phyloP scores from a whole-genome alignment of 2,888 invertebrate species.

The Andrena fulva region DNA sequence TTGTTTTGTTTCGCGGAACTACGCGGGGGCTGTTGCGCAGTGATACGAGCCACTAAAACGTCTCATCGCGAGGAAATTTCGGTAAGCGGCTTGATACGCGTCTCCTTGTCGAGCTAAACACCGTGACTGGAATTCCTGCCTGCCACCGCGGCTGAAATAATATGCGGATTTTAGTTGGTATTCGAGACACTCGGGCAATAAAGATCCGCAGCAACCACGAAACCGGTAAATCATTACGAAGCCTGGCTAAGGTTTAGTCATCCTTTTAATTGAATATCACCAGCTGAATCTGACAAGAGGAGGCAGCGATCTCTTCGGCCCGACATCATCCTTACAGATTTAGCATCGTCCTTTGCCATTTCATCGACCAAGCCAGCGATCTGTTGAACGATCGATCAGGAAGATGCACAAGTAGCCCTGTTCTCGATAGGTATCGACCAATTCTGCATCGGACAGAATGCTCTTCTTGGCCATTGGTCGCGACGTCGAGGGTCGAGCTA shows the following conservation, averaged over 20 bases:
- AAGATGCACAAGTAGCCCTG: neutral
- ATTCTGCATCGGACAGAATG: slow-evolving; percentile 30
- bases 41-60: slow-evolving; percentile 42
- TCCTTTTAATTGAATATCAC: neutral
- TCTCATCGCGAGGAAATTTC: slow-evolving; percentile 60
- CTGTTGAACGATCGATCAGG: neutral
- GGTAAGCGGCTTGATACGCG: slow-evolving; percentile 54
- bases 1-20: slow-evolving; percentile 61
- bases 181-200: neutral
- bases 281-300: neutral
- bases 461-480: slow-evolving; percentile 4
- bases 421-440: slow-evolving; percentile 19
- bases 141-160: neutral
- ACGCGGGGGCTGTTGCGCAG: slow-evolving; percentile 25
- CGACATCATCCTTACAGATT: neutral
- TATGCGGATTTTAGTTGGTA: slow-evolving; percentile 11
- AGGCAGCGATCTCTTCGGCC: neutral
- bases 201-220: neutral
- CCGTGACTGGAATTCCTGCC: slow-evolving; percentile 2
- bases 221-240: neutral
- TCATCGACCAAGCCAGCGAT: no score
- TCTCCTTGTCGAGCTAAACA: slow-evolving; percentile 32
- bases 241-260: neutral
- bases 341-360: no score
- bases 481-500: slow-evolving; percentile 49